Conservation (phyloP, 2,113 vertebrate species). For the Uropsilus gracilis region DNA sequence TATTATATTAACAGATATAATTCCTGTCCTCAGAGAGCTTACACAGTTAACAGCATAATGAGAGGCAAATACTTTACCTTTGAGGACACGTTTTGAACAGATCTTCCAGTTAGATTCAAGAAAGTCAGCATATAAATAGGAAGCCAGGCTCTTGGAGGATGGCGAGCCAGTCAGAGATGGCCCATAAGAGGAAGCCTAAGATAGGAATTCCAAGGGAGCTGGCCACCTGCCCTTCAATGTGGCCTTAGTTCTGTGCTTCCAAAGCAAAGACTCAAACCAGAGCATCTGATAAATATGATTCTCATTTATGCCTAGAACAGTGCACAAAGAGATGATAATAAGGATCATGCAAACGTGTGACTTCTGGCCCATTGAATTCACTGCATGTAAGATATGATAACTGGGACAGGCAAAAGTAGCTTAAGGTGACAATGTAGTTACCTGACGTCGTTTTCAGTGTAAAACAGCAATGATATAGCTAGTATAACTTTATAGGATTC, state of each 20-base stretch:
- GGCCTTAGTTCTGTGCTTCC: background rate
- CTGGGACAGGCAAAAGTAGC: background rate
- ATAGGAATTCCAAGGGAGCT: background rate
- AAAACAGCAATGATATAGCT: background rate
- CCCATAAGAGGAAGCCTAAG: background rate
- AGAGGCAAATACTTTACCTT: background rate
- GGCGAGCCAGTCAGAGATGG: background rate
- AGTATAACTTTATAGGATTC: background rate
- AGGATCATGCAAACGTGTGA: background rate
- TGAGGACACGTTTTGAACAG: background rate
- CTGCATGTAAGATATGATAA: background rate
- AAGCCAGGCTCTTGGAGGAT: background rate
- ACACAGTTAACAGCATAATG: background rate
- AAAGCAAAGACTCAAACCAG: background rate
- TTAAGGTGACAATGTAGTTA: background rate
- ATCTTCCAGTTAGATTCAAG: background rate
- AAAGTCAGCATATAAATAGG: background rate
- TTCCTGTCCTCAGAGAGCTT: slow-evolving; percentile 36
- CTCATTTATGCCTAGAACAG: background rate
- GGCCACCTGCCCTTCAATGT: background rate
- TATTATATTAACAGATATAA: background rate
- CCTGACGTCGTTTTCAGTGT: background rate
- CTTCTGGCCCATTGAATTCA: background rate
- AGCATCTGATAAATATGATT: background rate
- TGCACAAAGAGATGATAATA: background rate